Evolutionary conservation across 2,888 invertebrate species (phyloP).

Genomic region (Phaedon cochleariae): DNA sequence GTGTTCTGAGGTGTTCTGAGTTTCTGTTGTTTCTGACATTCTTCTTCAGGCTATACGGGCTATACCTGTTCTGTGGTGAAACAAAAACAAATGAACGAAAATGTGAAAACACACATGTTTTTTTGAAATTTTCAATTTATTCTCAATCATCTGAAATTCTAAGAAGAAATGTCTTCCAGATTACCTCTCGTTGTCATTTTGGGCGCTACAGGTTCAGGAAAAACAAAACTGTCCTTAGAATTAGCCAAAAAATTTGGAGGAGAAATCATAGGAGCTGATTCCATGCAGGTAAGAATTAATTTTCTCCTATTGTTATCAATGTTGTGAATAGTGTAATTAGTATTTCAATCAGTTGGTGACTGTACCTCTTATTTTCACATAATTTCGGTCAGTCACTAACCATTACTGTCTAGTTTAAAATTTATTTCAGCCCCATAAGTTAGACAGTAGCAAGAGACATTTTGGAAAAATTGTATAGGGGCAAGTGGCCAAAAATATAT

Average conservation of each 20-base stretch:
- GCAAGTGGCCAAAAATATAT: no score
- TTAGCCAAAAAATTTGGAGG: slow-evolving; percentile 85
- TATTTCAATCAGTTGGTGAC: neutral
- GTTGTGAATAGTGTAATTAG: no score
- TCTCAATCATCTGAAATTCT: neutral
- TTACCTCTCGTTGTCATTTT: slow-evolving; percentile 87
- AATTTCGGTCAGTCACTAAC: neutral
- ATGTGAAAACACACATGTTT: no score
- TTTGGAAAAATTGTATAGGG: no score
- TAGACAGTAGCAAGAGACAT: no score
- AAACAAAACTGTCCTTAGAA: slow-evolving; percentile 94
- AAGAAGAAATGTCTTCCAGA: slow-evolving; percentile 26
- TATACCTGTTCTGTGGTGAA: no score
- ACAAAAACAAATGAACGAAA: no score
- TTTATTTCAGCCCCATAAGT: no score
- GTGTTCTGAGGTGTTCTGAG: no score
- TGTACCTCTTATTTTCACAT: neutral
- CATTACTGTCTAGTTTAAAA: no score
- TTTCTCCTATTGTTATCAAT: neutral
- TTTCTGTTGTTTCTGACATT: no score
- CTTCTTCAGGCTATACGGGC: no score
- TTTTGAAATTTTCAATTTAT: neutral
- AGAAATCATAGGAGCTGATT: slow-evolving; percentile 97
- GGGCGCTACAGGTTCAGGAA: slow-evolving; percentile 97
- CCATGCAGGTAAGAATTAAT: slow-evolving; percentile 85